Evolutionary conservation across 2,888 invertebrate species (phyloP).

Genomic region (Drosophila yooni): DNA sequence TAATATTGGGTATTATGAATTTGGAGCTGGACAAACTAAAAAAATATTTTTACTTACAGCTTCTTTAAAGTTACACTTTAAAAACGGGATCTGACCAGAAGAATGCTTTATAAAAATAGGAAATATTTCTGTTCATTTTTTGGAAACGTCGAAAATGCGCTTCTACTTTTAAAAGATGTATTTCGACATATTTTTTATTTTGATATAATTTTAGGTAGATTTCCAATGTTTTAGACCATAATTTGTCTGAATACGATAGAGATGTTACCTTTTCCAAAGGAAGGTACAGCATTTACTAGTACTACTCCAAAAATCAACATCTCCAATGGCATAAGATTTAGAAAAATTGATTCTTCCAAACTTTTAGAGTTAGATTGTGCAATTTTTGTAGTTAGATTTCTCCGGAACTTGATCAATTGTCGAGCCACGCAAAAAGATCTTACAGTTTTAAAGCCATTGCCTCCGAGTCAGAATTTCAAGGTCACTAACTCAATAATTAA

Average conservation of each 20-base stretch:
- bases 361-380: neutral
- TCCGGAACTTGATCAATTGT: neutral
- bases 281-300: neutral
- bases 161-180: neutral
- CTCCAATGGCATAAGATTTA: fast-evolving
- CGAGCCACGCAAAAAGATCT: neutral
- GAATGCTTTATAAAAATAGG: neutral
- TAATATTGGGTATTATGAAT: neutral
- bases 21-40: neutral
- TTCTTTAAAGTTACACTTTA: neutral
- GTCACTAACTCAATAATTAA: too few relatives aligned
- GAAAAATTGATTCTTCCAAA: neutral
- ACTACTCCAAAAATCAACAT: neutral
- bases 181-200: too few relatives aligned
- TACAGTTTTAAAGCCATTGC: neutral
- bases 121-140: neutral
- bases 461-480: neutral
- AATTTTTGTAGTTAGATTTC: neutral
- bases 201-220: too few relatives aligned
- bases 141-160: neutral
- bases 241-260: too few relatives aligned
- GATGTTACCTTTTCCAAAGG: neutral
- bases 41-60: neutral
- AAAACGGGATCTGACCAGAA: neutral
- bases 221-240: too few relatives aligned